A percentile compares a stretch with the other conserved stretches of the same genome.
Conservation (phyloP, 2,113 vertebrate genomes). For the Leuciscus idus region DNA sequence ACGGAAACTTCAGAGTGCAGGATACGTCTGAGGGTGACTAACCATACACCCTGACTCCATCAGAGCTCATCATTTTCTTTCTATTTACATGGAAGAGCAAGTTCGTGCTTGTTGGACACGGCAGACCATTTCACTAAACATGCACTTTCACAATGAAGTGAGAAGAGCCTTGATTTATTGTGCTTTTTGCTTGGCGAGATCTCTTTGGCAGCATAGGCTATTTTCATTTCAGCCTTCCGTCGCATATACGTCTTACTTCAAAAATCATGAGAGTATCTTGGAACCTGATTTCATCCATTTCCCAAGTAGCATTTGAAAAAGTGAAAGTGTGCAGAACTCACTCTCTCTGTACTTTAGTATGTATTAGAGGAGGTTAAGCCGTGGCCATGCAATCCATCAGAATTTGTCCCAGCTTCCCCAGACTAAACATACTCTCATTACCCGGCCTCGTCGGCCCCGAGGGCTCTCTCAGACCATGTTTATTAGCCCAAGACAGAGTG, state of each 20-base stretch:
- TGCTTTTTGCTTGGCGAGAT: background rate
- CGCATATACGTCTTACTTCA: conserved; percentile 17
- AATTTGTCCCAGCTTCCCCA: conserved; percentile 76
- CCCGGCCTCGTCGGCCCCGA: conserved; percentile 65
- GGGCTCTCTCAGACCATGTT: conserved; percentile 72
- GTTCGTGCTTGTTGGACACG: conserved; percentile 17
- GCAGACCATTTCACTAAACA: conserved; percentile 25
- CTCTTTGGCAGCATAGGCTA: background rate
- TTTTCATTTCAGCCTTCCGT: conserved; percentile 18
- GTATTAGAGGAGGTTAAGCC: conserved; percentile 74
- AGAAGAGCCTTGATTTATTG: conserved; percentile 31
- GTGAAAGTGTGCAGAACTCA: conserved; percentile 57
- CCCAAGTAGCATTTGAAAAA: conserved; percentile 49
- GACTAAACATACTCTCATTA: conserved; percentile 84
- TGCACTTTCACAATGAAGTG: conserved; percentile 22
- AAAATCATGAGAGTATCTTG: conserved; percentile 47
- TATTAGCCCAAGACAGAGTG: conserved; percentile 74
- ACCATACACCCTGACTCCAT: conserved; percentile 62
- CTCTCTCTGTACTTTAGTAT: conserved; percentile 51
- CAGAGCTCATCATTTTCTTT: conserved; percentile 25
- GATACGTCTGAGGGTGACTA: conserved; percentile 69
- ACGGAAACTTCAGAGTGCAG: conserved; percentile 77
- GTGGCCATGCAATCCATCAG: conserved; percentile 78
- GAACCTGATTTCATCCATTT: conserved; percentile 24
- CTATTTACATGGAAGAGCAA: conserved; percentile 29